Evolutionary conservation across 2,888 invertebrate genomes (phyloP), one percentile per base, ranked within the genome.

Genomic region (Catotricha subobsoleta): DNA sequence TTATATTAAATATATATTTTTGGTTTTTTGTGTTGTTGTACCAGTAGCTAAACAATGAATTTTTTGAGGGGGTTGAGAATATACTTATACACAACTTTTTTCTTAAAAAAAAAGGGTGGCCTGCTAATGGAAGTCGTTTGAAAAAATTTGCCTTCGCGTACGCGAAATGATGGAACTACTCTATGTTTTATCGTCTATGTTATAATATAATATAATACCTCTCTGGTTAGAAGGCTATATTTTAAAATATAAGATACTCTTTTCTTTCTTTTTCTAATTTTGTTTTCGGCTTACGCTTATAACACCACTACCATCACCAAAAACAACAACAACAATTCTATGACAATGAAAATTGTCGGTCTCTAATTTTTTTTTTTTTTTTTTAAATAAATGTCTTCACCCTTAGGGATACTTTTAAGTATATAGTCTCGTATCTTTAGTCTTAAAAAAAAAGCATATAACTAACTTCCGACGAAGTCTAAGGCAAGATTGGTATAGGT

Each of bases 111-210:
- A 36, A 38, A 38, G 38, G 38, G 38, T 38, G 38, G 38, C 38
- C 38, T 28, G 38, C 38, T 38, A 38, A 38, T 38, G 38, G 38
- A 38, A 38, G 38, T 38, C 38, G 38, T 38, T 38, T 38, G 38
- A 38, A 38, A 38, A 38, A 38, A 38, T 38, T n/a, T 38, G 38
- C 38, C 27, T 27, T 21, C 38, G 38, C 38, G 25, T 16, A n/a
- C n/a, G n/a, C n/a, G n/a, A n/a, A n/a, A n/a, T n/a, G n/a, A n/a
- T n/a, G n/a, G n/a, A n/a, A n/a, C n/a, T n/a, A n/a, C n/a, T n/a
- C n/a, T n/a, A n/a, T n/a, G n/a, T n/a, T n/a, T n/a, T n/a, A n/a
- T n/a, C n/a, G n/a, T n/a, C n/a, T n/a, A n/a, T n/a, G n/a, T n/a
- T n/a, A n/a, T n/a, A n/a, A n/a, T n/a, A n/a, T n/a, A n/a, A n/a